Evolutionary conservation across 2,113 vertebrate species (phyloP).

Genomic region (Danionella cerebrum): DNA sequence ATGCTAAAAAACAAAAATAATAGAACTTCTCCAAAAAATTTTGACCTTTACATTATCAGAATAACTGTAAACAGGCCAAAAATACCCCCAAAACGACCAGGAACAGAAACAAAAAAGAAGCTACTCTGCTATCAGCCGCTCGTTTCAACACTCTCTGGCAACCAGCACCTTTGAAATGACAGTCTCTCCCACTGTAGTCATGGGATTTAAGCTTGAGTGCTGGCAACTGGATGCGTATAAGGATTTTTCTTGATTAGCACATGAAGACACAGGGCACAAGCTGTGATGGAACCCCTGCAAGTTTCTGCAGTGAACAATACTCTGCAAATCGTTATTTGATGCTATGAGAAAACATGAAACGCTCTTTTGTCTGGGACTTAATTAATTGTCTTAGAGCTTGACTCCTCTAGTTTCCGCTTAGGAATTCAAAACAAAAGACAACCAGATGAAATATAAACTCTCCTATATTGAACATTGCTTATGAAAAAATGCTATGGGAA

Average conservation of each 20-base stretch:
- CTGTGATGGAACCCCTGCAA: constrained; percentile 29
- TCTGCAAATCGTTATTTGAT: constrained; percentile 28
- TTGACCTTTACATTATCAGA: no score
- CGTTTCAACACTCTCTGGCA: constrained; percentile 8
- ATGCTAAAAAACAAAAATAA: no score
- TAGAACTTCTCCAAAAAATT: no score
- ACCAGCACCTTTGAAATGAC: not conserved
- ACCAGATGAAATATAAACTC: constrained; percentile 46
- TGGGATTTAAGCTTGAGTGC: constrained; percentile 27
- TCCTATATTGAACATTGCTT: constrained; percentile 61
- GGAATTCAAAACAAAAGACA: constrained; percentile 49
- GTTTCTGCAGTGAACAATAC: constrained; percentile 32
- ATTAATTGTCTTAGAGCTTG: constrained; percentile 56
- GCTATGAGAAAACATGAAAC: constrained; percentile 37
- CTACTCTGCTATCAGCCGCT: not conserved
- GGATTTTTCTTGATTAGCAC: constrained; percentile 18
- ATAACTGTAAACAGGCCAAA: not conserved
- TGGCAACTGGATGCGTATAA: constrained; percentile 3
- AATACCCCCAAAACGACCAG: not conserved
- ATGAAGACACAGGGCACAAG: constrained; percentile 15
- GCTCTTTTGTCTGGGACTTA: constrained; percentile 46
- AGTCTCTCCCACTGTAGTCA: constrained; percentile 13
- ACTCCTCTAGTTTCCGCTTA: constrained; percentile 46
- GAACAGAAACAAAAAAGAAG: not conserved
- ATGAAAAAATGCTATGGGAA: constrained; percentile 45